A percentile compares a stretch with the other conserved stretches of the same genome.
Conservation (phyloP, 1,140 invertebrate genomes). For the Diploscapter pachys region DNA sequence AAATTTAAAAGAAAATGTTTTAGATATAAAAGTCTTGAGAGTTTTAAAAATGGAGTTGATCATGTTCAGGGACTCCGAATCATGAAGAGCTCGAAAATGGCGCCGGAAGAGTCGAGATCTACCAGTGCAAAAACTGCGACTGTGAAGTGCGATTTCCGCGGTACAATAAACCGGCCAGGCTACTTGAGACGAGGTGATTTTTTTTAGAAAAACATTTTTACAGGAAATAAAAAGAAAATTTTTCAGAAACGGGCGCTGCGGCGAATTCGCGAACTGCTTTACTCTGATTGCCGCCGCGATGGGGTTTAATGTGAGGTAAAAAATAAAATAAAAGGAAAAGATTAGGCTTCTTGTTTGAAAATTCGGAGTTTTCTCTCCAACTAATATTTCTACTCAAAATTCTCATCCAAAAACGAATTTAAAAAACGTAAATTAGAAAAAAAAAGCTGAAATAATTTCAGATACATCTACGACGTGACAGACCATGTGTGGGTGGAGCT, state of each 20-base stretch:
- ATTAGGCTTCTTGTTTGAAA: background rate
- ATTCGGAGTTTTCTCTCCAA: background rate
- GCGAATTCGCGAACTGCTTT: conserved; percentile 96
- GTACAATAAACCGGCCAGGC: conserved; percentile 66
- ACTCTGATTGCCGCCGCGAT: conserved; percentile 77
- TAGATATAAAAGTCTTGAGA: no score
- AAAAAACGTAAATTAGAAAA: no score
- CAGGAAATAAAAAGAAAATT: background rate
- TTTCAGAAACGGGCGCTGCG: conserved; percentile 74
- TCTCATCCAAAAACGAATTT: no score
- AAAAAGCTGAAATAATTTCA: conserved; percentile 20
- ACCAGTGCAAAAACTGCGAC: conserved; percentile 38
- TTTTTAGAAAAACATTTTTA: no score
- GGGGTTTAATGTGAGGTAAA: conserved; percentile 74
- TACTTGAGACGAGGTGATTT: conserved; percentile 70
- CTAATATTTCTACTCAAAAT: no score
- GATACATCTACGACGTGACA: conserved; percentile 73
- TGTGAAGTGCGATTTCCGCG: conserved; percentile 61
- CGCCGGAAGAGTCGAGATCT: conserved; percentile 46
- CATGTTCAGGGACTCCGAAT: conserved; percentile 16
- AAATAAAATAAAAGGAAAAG: background rate
- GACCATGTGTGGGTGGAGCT: conserved; percentile 98
- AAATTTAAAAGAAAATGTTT: no score
- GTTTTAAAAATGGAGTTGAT: background rate
- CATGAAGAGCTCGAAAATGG: conserved; percentile 39